phyloP scores from a whole-genome alignment of 1,140 invertebrate species.

The Condylostylus longicornis region DNA sequence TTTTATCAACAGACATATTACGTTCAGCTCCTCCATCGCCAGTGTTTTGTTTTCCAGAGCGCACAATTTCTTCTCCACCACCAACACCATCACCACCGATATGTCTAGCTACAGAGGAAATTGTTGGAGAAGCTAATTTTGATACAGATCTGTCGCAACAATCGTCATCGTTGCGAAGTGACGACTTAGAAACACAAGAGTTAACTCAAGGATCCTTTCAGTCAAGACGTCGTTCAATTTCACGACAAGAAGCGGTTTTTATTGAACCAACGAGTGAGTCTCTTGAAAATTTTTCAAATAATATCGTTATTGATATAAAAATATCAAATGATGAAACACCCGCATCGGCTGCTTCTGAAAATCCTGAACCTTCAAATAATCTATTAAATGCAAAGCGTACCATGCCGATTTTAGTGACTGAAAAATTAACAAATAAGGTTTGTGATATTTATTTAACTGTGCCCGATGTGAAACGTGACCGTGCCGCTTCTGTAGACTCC shows the following conservation, averaged over 20 bases:
- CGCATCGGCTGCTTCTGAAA: slow-evolving; percentile 24
- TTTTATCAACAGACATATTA: slow-evolving; percentile 2
- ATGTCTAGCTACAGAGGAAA: slow-evolving; percentile 1
- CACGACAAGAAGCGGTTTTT: slow-evolving; percentile 65
- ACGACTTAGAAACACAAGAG: slow-evolving; percentile 7
- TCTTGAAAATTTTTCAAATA: slow-evolving; percentile 42
- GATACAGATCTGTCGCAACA: too few species aligned
- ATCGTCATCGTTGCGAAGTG: slow-evolving; percentile 17
- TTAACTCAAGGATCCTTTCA: slow-evolving; percentile 17
- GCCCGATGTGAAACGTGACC: slow-evolving; percentile 63
- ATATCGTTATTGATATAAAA: slow-evolving; percentile 33
- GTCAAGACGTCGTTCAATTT: slow-evolving; percentile 45
- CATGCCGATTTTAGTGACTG: slow-evolving; percentile 4
- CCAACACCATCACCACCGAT: neutral
- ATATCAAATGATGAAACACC: slow-evolving; percentile 34
- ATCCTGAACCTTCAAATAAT: slow-evolving; percentile 10
- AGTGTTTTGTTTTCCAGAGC: slow-evolving; percentile 6
- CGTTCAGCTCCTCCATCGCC: slow-evolving; percentile 12
- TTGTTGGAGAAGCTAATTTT: slow-evolving; percentile 3
- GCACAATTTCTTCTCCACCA: slow-evolving; percentile 7
- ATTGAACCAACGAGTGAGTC: slow-evolving; percentile 50
- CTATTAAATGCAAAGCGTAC: slow-evolving; percentile 20
- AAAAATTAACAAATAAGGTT: slow-evolving; percentile 27
- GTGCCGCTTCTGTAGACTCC: slow-evolving; percentile 71
- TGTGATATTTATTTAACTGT: slow-evolving; percentile 65